A percentile compares a stretch with the other conserved stretches of the same genome.
Evolutionary conservation across 2,113 vertebrate genomes (phyloP).

Genomic region (Pseudorhombus dupliciocellatus): DNA sequence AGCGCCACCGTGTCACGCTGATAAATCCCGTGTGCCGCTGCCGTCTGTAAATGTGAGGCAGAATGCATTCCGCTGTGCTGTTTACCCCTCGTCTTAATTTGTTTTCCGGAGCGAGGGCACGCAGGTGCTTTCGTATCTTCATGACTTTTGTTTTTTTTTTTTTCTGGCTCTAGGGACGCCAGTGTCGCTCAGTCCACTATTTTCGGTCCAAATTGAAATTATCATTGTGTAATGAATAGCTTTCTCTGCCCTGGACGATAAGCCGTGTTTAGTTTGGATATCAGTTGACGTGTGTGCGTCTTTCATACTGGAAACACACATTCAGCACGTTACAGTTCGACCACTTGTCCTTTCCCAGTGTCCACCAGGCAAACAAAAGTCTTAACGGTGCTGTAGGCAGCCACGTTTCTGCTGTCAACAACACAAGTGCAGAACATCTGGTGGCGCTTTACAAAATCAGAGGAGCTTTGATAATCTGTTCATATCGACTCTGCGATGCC

Average conservation of each 20-base stretch:
- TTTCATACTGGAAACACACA: too few species aligned
- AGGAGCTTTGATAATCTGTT: too few species aligned
- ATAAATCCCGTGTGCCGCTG: constrained; percentile 40
- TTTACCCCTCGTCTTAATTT: constrained; percentile 46
- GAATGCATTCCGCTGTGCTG: neutral
- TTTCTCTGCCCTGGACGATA: neutral
- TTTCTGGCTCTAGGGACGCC: neutral
- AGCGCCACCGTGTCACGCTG: constrained; percentile 51
- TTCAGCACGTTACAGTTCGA: too few species aligned
- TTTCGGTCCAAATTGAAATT: neutral
- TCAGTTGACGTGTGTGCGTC: too few species aligned
- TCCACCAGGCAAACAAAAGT: too few species aligned
- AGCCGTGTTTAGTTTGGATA: neutral
- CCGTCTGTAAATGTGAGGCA: constrained; percentile 35
- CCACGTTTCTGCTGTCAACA: too few species aligned
- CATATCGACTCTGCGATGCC: too few species aligned
- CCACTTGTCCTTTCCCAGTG: too few species aligned
- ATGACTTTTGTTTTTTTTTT: neutral
- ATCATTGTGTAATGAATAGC: neutral
- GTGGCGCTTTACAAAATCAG: too few species aligned
- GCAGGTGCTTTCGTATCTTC: constrained; percentile 8
- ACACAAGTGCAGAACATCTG: too few species aligned
- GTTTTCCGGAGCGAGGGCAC: constrained; percentile 8
- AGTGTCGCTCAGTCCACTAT: neutral
- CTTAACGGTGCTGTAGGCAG: too few species aligned